Conservation (phyloP, 2,113 vertebrate genomes). For the Notechis scutatus region DNA sequence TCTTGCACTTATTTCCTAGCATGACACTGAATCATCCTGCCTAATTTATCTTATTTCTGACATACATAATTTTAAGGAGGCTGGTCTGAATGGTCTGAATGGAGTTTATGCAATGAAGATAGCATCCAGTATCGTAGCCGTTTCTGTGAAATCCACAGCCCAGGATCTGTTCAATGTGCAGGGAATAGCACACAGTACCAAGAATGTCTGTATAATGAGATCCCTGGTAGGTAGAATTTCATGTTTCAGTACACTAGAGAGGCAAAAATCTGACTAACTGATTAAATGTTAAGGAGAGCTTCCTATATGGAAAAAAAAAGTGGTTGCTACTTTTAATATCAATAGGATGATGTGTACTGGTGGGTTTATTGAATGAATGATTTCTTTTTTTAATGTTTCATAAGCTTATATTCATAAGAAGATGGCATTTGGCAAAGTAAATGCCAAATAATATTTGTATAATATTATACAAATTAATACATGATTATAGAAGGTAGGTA, state of each 20-base stretch:
- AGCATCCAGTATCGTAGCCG: slow-evolving; percentile 86
- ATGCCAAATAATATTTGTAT: no score
- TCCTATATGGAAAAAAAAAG: neutral
- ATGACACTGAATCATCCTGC: neutral
- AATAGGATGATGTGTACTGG: neutral
- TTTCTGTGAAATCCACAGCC: slow-evolving; percentile 74
- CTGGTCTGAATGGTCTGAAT: slow-evolving; percentile 94
- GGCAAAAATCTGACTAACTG: neutral
- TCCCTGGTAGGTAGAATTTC: slow-evolving; percentile 76
- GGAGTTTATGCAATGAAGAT: slow-evolving; percentile 87
- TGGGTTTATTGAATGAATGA: neutral
- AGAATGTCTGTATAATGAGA: slow-evolving; percentile 87
- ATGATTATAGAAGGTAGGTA: slow-evolving; percentile 17
- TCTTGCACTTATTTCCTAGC: neutral
- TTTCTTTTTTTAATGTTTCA: neutral
- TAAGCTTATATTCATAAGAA: slow-evolving; percentile 28
- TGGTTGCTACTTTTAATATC: slow-evolving; percentile 23
- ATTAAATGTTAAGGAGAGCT: slow-evolving; percentile 12
- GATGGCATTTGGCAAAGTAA: neutral
- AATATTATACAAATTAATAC: slow-evolving; percentile 17
- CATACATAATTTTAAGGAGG: slow-evolving; percentile 74
- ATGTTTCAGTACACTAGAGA: neutral
- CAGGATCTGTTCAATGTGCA: slow-evolving; percentile 70
- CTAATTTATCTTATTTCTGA: slow-evolving; percentile 23
- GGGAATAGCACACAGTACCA: slow-evolving; percentile 91